A percentile compares a stretch with the other conserved stretches of the same genome.
phyloP scores from a whole-genome alignment of 2,797 vertebrate genomes.

The Myotis planiceps region DNA sequence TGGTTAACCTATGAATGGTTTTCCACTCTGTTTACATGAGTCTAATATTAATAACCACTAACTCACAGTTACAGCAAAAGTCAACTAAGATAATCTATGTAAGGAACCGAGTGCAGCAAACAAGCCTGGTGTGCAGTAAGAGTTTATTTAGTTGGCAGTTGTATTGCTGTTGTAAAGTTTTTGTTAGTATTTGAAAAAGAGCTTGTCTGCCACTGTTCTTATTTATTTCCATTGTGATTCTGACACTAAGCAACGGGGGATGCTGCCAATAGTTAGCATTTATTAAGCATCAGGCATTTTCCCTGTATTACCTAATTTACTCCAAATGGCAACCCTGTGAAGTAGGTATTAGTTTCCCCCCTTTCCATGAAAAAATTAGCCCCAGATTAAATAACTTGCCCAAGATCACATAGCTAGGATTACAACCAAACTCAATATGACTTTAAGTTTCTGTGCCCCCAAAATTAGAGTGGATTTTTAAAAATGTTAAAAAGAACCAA shows the following conservation, averaged over 20 bases:
- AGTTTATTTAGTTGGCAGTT: not conserved
- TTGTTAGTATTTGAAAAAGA: not conserved
- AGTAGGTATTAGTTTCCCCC: not conserved
- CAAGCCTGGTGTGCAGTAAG: not conserved
- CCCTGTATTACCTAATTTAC: not conserved
- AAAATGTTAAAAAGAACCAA: not conserved
- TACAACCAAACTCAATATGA: not conserved
- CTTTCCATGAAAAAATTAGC: not conserved
- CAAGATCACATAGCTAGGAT: not conserved
- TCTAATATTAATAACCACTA: not conserved
- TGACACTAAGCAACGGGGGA: not conserved
- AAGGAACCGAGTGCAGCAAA: not conserved
- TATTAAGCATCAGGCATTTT: not conserved
- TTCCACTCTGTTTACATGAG: not conserved
- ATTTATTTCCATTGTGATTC: not conserved
- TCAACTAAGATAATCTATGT: not conserved
- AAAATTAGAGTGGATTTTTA: not conserved
- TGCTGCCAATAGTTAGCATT: not conserved
- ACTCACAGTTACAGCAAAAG: not conserved
- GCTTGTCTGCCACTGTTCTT: not conserved
- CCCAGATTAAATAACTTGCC: not conserved
- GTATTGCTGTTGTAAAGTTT: not conserved
- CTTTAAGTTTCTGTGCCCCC: not conserved
- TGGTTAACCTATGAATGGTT: not conserved
- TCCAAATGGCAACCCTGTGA: not conserved